These are phyloP conservation scores for Mayetiola destructor DNA, from an alignment of 2,888 invertebrate species.

Conservation along the genomic window DNA sequence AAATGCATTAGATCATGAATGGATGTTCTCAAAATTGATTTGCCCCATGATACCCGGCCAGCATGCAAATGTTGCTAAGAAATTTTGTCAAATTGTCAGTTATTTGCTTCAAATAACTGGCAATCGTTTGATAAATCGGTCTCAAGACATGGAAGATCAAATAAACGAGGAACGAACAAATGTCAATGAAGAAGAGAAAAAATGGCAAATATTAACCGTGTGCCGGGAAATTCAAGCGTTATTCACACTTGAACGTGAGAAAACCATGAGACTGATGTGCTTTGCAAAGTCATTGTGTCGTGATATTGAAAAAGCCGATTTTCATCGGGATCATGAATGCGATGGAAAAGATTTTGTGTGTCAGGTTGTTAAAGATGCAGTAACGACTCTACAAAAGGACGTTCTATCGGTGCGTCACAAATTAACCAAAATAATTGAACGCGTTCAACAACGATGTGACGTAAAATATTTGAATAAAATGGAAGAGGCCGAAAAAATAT, in stretches of 20 bases:
- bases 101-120: slow-evolving; percentile 37
- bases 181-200: slow-evolving; percentile 24
- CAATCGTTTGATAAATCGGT: slow-evolving; percentile 34
- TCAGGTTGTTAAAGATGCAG: slow-evolving; percentile 45
- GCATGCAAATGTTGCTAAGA: slow-evolving; percentile 54
- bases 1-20: slow-evolving; percentile 69
- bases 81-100: slow-evolving; percentile 47
- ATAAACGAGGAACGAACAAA: slow-evolving; percentile 29
- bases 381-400: slow-evolving; percentile 42
- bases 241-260: slow-evolving; percentile 64
- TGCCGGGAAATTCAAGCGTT: slow-evolving; percentile 68
- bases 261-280: slow-evolving; percentile 61
- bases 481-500: slow-evolving; percentile 38
- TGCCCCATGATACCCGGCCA: slow-evolving; percentile 64
- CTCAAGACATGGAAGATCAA: slow-evolving; percentile 33
- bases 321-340: slow-evolving; percentile 33
- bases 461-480: slow-evolving; percentile 28
- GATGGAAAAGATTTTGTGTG: slow-evolving; percentile 21
- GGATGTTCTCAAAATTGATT: slow-evolving; percentile 69
- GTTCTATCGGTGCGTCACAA: slow-evolving; percentile 32
- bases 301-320: slow-evolving; percentile 44
- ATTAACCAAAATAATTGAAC: slow-evolving; percentile 33
- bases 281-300: slow-evolving; percentile 64
- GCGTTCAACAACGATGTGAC: slow-evolving; percentile 30
- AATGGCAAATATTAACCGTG: slow-evolving; percentile 36